Conservation (phyloP, 2,888 invertebrate species). For the Sisyra nigra region DNA sequence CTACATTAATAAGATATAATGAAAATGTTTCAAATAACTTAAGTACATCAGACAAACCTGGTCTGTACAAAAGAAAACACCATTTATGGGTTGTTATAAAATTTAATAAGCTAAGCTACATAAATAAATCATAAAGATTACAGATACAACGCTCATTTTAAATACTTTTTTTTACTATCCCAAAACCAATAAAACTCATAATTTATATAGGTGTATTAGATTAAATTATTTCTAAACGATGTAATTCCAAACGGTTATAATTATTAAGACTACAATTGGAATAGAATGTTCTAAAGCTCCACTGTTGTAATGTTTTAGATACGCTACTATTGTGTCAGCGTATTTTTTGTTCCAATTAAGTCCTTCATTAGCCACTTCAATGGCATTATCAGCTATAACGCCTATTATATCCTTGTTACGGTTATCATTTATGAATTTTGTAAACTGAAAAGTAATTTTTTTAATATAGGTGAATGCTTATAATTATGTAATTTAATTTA, state of each 20-base stretch:
- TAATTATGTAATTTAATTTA: neutral
- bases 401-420: neutral
- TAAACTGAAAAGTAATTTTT: neutral
- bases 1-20: too few relatives aligned
- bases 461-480: neutral
- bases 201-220: neutral
- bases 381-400: neutral
- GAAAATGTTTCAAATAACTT: too few relatives aligned
- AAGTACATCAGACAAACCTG: too few relatives aligned
- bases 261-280: neutral
- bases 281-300: neutral
- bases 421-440: neutral
- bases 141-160: neutral
- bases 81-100: too few relatives aligned
- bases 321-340: neutral
- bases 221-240: neutral
- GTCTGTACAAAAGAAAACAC: too few relatives aligned
- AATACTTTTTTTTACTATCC: neutral
- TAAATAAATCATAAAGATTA: neutral
- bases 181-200: neutral
- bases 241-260: neutral
- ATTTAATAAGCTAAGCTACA: too few relatives aligned
- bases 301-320: neutral
- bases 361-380: neutral
- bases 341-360: slow-evolving; percentile 2